Evolutionary conservation across 2,888 invertebrate species (phyloP), one percentile per base, ranked within the genome.

Genomic region (Drosophila mercatorum): DNA sequence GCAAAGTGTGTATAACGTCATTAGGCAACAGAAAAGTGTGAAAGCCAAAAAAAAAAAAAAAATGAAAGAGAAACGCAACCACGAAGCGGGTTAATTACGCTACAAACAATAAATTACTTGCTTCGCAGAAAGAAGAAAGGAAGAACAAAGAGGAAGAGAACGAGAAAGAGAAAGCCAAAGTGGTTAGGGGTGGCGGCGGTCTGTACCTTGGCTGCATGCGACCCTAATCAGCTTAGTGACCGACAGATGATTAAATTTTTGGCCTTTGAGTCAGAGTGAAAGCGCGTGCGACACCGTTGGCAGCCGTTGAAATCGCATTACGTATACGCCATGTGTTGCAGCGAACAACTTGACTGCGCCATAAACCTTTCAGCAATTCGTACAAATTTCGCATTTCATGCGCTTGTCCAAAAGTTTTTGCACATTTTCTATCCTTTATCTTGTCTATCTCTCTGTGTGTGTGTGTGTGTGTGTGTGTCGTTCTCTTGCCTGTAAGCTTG

Each of bases 141-240:
- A n/a, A n/a, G n/a, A n/a, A n/a, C 38, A 55, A 41, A 31, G 46
- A 7, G 10, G 10, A 10, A 28, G 44, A 7, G 12, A 5, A 22
- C 17, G 36, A 5, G 11, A 26, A 28, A 8, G 38, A 5, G 12
- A 28, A 7, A 22, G 14, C 28, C 6, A 22, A 12, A 17, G 34
- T 17, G 34, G 51, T 31, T 51, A 3, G 22, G 36, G 36, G 17
- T 3, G n/a, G 17, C 2, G 14, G n/a, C 2, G 51, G 34, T 12
- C 17, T 36, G 11, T 36, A 53, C 26, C 41, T 10, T 10, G 49
- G n/a, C 49, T 57, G 60, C 57, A 51, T 52, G 78, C 58, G 71
- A 84, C 86, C 80, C 79, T 90, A 88, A 88, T 90, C 88, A 90
- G 88, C 90, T 88, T 90, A 83, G 81, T 36, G 62, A 51, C 31